Conservation (phyloP, 2,113 vertebrate species). For the Callipepla californica region DNA sequence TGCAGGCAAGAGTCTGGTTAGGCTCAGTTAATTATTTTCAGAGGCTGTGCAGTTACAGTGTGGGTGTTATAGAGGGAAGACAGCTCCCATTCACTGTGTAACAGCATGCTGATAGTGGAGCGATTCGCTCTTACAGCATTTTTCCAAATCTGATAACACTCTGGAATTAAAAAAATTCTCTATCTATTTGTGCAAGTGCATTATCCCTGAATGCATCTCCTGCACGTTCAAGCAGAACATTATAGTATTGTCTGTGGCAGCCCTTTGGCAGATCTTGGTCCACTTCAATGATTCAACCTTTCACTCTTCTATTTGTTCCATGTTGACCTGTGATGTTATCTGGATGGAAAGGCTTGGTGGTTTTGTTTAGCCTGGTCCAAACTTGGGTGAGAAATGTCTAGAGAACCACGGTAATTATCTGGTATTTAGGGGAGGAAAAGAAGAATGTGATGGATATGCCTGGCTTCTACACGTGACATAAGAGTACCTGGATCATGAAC, state of each 20-base stretch:
- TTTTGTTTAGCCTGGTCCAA: background rate
- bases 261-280: background rate
- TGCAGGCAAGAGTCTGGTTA: background rate
- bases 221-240: conserved; percentile 7
- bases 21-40: conserved; percentile 31
- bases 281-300: background rate
- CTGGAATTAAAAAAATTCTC: conserved; percentile 31
- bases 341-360: background rate
- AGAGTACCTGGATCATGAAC: background rate
- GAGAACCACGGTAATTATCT: background rate
- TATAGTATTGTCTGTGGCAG: background rate
- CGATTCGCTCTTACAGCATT: background rate
- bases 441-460: background rate
- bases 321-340: background rate
- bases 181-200: background rate
- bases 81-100: background rate
- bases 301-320: background rate
- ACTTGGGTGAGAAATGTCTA: background rate
- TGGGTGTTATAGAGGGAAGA: background rate
- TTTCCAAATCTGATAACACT: conserved; percentile 58
- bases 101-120: background rate
- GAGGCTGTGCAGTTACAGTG: background rate
- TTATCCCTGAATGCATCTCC: conserved; percentile 38
- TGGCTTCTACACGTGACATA: background rate
- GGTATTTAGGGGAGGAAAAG: background rate